A percentile compares a stretch with the other conserved stretches of the same genome.
Evolutionary conservation across 2,797 vertebrate genomes (phyloP).

Genomic region (Semaprochilodus insignis): DNA sequence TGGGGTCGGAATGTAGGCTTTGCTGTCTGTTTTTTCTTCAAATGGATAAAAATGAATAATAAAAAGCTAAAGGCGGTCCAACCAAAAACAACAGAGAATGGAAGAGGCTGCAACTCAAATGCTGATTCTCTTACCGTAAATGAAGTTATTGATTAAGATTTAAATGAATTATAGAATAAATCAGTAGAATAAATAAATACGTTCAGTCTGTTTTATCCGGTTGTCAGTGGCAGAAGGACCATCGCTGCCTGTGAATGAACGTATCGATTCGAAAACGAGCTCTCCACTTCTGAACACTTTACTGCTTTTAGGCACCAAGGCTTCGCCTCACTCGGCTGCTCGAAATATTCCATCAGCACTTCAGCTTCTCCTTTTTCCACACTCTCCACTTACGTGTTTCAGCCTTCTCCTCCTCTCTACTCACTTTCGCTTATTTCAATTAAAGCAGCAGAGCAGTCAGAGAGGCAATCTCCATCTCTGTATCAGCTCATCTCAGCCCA

Average conservation of each 20-base stretch:
- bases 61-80: too few species aligned
- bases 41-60: too few species aligned
- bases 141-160: background rate
- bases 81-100: too few species aligned
- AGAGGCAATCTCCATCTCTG: background rate
- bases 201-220: background rate
- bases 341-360: background rate
- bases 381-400: background rate
- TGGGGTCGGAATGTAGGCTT: too few species aligned
- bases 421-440: constrained; percentile 9
- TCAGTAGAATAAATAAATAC: background rate
- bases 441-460: background rate
- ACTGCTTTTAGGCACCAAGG: constrained; percentile 19
- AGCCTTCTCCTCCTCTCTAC: background rate
- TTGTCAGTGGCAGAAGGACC: background rate
- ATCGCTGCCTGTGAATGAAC: background rate
- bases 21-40: too few species aligned
- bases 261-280: background rate
- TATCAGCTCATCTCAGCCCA: background rate
- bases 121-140: background rate
- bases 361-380: background rate
- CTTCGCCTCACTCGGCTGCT: background rate
- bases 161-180: background rate
- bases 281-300: constrained; percentile 8
- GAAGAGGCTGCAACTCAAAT: background rate